These are phyloP conservation scores for Triplophysa siluroides DNA, from an alignment of 2,113 vertebrate species.

Conservation along the genomic window DNA sequence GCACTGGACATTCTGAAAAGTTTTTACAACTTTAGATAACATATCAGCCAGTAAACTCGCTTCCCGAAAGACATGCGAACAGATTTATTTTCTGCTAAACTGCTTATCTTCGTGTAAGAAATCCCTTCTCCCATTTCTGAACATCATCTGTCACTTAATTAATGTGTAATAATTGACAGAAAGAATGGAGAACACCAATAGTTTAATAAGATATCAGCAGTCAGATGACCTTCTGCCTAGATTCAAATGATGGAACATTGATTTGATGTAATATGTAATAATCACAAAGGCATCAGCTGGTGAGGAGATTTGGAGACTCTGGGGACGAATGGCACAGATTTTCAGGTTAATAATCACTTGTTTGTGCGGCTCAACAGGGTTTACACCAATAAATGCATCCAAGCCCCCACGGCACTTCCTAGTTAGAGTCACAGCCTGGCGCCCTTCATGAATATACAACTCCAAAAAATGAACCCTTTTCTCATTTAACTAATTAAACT, in stretches of 20 bases:
- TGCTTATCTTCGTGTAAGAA: constrained; percentile 21
- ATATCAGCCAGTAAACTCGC: neutral
- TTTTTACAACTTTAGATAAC: neutral
- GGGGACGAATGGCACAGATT: constrained; percentile 21
- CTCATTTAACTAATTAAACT: constrained; percentile 65
- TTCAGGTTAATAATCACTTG: constrained; percentile 50
- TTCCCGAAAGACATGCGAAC: constrained; percentile 2
- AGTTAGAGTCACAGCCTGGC: constrained; percentile 35
- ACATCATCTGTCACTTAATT: constrained; percentile 45
- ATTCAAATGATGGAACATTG: constrained; percentile 5
- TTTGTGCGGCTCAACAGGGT: constrained; percentile 43
- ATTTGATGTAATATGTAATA: constrained; percentile 27
- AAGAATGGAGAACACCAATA: constrained; percentile 33
- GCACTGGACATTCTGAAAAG: constrained; percentile 11
- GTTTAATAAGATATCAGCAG: constrained; percentile 22
- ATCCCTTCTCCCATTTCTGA: constrained; percentile 30
- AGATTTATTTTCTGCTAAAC: constrained; percentile 23
- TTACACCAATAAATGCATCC: constrained; percentile 48
- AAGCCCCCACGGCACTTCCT: constrained; percentile 28
- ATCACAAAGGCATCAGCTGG: constrained; percentile 41
- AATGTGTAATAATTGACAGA: constrained; percentile 46
- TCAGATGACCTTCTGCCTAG: constrained; percentile 5
- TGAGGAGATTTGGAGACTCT: constrained; percentile 11
- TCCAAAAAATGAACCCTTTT: constrained; percentile 41
- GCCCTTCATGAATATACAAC: constrained; percentile 52